Conservation (phyloP, 2,797 vertebrate species). For the Mallotus villosus region DNA sequence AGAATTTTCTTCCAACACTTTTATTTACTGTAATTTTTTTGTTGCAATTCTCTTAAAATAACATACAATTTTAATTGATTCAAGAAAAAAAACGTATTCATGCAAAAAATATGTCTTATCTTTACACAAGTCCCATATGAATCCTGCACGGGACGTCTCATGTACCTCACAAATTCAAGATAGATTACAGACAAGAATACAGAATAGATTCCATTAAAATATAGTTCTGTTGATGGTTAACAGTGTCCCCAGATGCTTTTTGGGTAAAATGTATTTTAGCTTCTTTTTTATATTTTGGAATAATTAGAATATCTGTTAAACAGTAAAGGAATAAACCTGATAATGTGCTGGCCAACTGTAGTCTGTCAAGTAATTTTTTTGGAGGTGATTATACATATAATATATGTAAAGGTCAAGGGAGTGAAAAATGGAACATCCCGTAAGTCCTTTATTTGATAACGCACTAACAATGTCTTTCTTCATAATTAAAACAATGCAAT, state of each 20-base stretch:
- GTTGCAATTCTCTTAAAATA: constrained; percentile 70
- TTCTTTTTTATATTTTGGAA: not conserved
- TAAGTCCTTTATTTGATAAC: constrained; percentile 9
- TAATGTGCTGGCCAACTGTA: not conserved
- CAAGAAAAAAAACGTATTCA: constrained; percentile 73
- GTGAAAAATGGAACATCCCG: constrained; percentile 19
- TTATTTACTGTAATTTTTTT: constrained; percentile 76
- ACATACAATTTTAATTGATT: constrained; percentile 72
- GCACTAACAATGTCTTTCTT: constrained; percentile 30
- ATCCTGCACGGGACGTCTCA: constrained; percentile 79
- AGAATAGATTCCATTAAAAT: not conserved
- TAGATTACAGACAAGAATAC: constrained; percentile 8
- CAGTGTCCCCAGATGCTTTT: no score
- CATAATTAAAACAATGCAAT: constrained; percentile 24
- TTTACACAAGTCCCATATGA: constrained; percentile 68
- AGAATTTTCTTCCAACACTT: constrained; percentile 47
- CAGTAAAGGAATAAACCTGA: no score
- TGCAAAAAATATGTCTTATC: constrained; percentile 71
- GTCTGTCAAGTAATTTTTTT: not conserved
- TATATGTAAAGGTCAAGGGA: not conserved
- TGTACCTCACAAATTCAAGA: constrained; percentile 33
- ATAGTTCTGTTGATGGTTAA: no score
- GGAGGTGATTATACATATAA: not conserved
- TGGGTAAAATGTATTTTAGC: not conserved
- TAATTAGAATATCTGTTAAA: not conserved